A percentile compares a stretch with the other conserved stretches of the same genome.
Conservation (phyloP, 1,140 invertebrate genomes). For the Galendromus occidentalis region DNA sequence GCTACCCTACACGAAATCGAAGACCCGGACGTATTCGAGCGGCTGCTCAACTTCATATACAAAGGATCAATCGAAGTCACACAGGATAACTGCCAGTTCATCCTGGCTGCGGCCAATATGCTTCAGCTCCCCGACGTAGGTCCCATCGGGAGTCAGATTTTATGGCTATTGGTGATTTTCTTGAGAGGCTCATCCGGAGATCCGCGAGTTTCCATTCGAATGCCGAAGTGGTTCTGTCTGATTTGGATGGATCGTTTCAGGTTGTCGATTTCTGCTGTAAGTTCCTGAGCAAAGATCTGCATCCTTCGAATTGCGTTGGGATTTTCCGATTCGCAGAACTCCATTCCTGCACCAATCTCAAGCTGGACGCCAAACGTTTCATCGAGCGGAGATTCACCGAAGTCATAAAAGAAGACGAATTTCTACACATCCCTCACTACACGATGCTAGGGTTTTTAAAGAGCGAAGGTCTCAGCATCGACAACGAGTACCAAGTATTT, state of each 20-base stretch:
- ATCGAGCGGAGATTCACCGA: constrained; percentile 71
- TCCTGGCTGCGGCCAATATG: constrained; percentile 78
- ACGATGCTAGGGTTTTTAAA: constrained; percentile 55
- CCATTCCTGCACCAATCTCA: constrained; percentile 61
- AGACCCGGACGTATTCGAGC: constrained; percentile 42
- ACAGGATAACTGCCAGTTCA: constrained; percentile 64
- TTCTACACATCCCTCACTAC: constrained; percentile 59
- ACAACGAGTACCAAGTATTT: constrained; percentile 79
- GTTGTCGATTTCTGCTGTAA: constrained; percentile 63
- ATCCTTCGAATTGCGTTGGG: constrained; percentile 52
- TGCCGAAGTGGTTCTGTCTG: background rate
- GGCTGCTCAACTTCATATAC: constrained; percentile 69
- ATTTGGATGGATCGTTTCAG: background rate
- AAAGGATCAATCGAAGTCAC: constrained; percentile 34
- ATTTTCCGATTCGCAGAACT: constrained; percentile 57
- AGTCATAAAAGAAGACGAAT: constrained; percentile 56
- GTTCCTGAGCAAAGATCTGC: constrained; percentile 66
- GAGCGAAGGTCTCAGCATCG: constrained; percentile 70
- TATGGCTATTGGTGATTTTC: background rate
- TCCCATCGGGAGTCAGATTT: too few relatives aligned
- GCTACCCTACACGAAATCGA: constrained; percentile 3
- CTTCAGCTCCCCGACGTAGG: constrained; percentile 51
- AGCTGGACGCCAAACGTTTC: constrained; percentile 55
- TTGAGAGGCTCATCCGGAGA: background rate
- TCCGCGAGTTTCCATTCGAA: background rate